phyloP scores from a whole-genome alignment of 2,797 vertebrate species.

The Lindbergichthys nudifrons region DNA sequence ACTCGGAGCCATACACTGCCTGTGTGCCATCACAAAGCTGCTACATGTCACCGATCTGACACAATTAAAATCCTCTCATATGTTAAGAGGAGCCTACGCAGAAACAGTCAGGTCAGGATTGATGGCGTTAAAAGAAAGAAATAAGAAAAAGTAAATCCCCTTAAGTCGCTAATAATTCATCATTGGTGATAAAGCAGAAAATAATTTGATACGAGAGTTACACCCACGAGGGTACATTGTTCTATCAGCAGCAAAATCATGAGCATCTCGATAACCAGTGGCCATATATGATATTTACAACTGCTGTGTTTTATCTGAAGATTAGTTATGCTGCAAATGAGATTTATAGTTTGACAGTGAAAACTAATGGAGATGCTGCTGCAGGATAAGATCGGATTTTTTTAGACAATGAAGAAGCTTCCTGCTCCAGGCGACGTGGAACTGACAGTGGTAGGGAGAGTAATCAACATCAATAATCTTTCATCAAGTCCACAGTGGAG shows the following conservation, averaged over 20 bases:
- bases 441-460: slow-evolving; percentile 80
- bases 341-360: slow-evolving; percentile 79
- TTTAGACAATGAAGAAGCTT: slow-evolving; percentile 86
- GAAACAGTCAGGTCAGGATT: slow-evolving; percentile 34
- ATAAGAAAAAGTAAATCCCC: slow-evolving; percentile 18
- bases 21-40: slow-evolving; percentile 78
- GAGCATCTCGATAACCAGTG: slow-evolving; percentile 58
- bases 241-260: slow-evolving; percentile 41
- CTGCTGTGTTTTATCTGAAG: slow-evolving; percentile 67
- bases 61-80: slow-evolving; percentile 79
- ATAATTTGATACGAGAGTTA: slow-evolving; percentile 35
- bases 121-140: slow-evolving; percentile 40
- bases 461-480: slow-evolving; percentile 89
- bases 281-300: slow-evolving; percentile 62
- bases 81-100: slow-evolving; percentile 37
- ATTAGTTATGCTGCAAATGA: slow-evolving; percentile 82
- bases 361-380: slow-evolving; percentile 76
- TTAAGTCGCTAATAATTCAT: slow-evolving; percentile 54
- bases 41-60: slow-evolving; percentile 75
- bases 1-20: slow-evolving; percentile 64
- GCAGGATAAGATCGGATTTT: slow-evolving; percentile 80
- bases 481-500: slow-evolving; percentile 82
- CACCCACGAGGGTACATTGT: slow-evolving; percentile 41
- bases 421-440: slow-evolving; percentile 72
- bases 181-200: slow-evolving; percentile 50